Base-by-base conservation (phyloP, 2,797 vertebrate species). In the Brotogeris chrysoptera region DNA sequence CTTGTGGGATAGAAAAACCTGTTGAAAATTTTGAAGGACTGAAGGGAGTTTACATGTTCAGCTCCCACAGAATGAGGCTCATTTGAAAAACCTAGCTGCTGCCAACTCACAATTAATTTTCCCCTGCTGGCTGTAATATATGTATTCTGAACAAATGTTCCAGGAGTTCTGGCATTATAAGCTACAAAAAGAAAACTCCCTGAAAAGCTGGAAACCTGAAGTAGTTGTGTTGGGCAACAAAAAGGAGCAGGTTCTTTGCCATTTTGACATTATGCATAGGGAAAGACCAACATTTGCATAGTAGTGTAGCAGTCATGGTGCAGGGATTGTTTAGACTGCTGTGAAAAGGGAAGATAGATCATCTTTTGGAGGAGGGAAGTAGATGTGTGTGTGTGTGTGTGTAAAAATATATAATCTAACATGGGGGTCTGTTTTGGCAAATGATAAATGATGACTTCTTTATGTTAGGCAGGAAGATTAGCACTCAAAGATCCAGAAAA, bases 31-130 rank as follows among this genome's bases (percentile, higher is more conserved):
- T 86, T 77, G 47, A 38, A 70, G 60, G 39, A 4, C 21, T 68
- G 38, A 91, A 74, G 64, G 19, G 50, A 50, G 70, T 77, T 85
- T 77, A 52, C 5, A 13, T 44, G 41, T n/a, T 90, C 34, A 61
- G 46, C 43, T 95, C 39, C 70, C 61, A 39, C 60, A 52, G 78
- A 80, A 85, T 91, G 81, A 86, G 52, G 41, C 53, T 81, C 1
- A 5, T 84, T 85, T 82, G 38, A 50, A 85, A 95, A 92, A 71
- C 15, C 8, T 9, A 77, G 41, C 50, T 82, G 38, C 86, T 95
- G 86, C 81, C 84, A 94, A 53, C 59, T 80, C 70, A 80, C 53
- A 68, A 61, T 93, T 92, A 92, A 50, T 89, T 87, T 93, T 89
- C 27, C 60, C 34, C 57, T 82, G 55, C 74, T 94, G 61, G 19